Evolutionary conservation across 2,888 invertebrate species (phyloP), one percentile per base, ranked within the genome.

Genomic region (Stictocephala bisonia): DNA sequence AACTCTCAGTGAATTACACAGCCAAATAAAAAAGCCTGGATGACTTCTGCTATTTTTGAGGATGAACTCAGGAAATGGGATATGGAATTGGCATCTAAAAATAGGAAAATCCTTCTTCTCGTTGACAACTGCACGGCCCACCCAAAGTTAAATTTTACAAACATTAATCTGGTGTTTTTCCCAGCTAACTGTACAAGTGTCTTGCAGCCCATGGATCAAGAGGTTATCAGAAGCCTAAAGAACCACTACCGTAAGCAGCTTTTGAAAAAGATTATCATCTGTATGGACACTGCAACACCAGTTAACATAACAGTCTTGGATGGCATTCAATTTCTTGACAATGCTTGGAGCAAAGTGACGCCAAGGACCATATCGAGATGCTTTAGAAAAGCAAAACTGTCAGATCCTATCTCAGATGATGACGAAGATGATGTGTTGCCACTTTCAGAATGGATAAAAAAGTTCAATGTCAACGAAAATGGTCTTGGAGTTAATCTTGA

Each of bases 71-170:
- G 78, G 70, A 77, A 73, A 18, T 80, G 79, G 77, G 79, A 81
- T 76, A 51, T 71, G 26, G 68, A 79, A 66, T 64, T 79, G 51
- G 13, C 40, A 20, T 26, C 1, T 22, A 79, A 80, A 48, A 69
- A 71, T 58, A 72, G 80, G 26, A 81, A 81, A 75, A 79, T 81
- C 13, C 64, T 81, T n/a, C n/a, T n/a, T n/a, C n/a, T n/a, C n/a
- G n/a, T n/a, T n/a, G n/a, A n/a, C n/a, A n/a, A 80, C 69, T 80
- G 79, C 66, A 29, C 74, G 53, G 80, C 79, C 22, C 81, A 80
- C 75, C 78, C 79, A 3, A 4, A 73, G 51, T 3, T 69, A 18
- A 56, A 67, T 0, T 20, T 68, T 9, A 71, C 64, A 22, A 69
- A 79, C 76, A 80, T 77, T 71, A 78, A 79, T 75, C 75, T 81